These are phyloP conservation scores for Tiaroga cobitis DNA, from an alignment of 2,797 vertebrate species.

Conservation along the genomic window DNA sequence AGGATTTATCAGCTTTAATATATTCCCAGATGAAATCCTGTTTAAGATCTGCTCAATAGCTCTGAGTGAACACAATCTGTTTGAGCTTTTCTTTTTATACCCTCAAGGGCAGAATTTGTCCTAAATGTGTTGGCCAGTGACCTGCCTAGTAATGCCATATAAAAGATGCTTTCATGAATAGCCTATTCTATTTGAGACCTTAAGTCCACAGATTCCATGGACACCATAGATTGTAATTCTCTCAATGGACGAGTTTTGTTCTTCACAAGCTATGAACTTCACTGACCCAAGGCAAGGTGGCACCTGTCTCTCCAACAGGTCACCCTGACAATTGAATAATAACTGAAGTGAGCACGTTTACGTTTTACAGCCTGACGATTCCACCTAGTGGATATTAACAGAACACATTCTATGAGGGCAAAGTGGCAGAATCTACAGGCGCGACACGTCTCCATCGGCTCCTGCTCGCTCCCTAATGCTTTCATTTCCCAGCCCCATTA, in stretches of 20 bases:
- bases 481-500: constrained; percentile 79
- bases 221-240: neutral
- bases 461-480: constrained; percentile 64
- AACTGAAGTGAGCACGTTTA: constrained; percentile 46
- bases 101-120: constrained; percentile 19
- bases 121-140: constrained; percentile 25
- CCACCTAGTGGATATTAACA: constrained; percentile 67
- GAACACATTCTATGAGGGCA: constrained; percentile 67
- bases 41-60: constrained; percentile 11
- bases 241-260: neutral
- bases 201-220: neutral
- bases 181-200: constrained; percentile 4
- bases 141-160: neutral
- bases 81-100: neutral
- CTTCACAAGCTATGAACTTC: neutral
- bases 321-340: constrained; percentile 46
- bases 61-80: neutral
- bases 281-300: constrained; percentile 26
- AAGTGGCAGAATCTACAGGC: constrained; percentile 77
- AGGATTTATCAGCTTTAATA: constrained; percentile 15
- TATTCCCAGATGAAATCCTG: constrained; percentile 45
- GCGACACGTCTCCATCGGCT: constrained; percentile 76
- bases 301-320: constrained; percentile 34
- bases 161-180: constrained; percentile 10
- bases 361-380: constrained; percentile 63